Evolutionary conservation across 2,113 vertebrate species (phyloP), one percentile per base, ranked within the genome.

Genomic region (Butastur rufipennis): DNA sequence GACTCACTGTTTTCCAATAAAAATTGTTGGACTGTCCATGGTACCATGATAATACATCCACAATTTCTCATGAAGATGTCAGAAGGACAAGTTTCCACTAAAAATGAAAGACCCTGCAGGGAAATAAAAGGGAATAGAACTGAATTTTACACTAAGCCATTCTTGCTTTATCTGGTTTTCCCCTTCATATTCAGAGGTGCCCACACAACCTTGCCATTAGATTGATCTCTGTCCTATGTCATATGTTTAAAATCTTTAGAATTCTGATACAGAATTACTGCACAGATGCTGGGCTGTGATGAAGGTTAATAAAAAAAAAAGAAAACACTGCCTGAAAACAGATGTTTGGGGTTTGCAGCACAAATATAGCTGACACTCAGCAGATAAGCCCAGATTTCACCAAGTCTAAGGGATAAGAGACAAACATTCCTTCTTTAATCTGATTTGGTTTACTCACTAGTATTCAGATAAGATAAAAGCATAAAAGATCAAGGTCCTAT

Each of bases 391-490:
- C 82, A 90, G 95, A 96, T 97, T 97, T 96, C 77, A 71, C 66
- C 89, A 96, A 94, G 73, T 92, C 78, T 79, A 16, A 83, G 50
- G 73, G 88, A 95, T 92, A 81, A 95, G 56, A 92, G 72, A 34
- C 50, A 81, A 91, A 95, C 61, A 79, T 95, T 95, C 42, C 56
- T 95, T 92, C 86, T 96, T 92, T 97, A 98, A 97, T 97, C 96
- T 94, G 95, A 97, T 97, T 95, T 97, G 68, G 55, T 96, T 88
- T 89, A 52, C 80, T 97, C 84, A 62, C 65, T 58, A 81, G 71
- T 50, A 90, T 93, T 91, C 92, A 74, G 90, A 97, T 93, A 95
- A 91, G 77, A 81, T 80, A 93, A 96, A 90, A 73, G 71, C 86
- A 97, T 91, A 43, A 90, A 95, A 82, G 92, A 81, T 94, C 94